phyloP scores from a whole-genome alignment of 2,797 vertebrate genomes.

The Protosalanx chinensis region DNA sequence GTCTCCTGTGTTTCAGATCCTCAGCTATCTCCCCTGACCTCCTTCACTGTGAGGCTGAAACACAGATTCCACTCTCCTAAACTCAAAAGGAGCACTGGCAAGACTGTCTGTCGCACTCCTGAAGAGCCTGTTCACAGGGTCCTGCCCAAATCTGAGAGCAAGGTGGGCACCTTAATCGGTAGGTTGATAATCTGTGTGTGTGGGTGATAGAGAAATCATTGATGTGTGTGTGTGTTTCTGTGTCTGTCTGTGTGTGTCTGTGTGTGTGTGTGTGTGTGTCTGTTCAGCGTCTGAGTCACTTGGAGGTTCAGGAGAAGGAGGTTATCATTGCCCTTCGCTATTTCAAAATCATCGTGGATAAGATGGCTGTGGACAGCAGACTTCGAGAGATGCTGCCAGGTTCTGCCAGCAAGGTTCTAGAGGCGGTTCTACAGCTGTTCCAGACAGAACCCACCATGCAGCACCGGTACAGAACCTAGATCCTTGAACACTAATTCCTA shows the following conservation, averaged over 20 bases:
- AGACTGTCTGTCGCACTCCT: slow-evolving; percentile 78
- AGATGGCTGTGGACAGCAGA: slow-evolving; percentile 85
- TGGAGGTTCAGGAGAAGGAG: slow-evolving; percentile 85
- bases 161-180: slow-evolving; percentile 55
- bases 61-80: slow-evolving; percentile 89
- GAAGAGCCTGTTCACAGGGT: slow-evolving; percentile 74
- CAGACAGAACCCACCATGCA: slow-evolving; percentile 79
- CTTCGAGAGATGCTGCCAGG: slow-evolving; percentile 85
- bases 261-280: slow-evolving; percentile 10
- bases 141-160: slow-evolving; percentile 76
- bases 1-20: slow-evolving; percentile 73
- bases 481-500: neutral
- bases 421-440: slow-evolving; percentile 84
- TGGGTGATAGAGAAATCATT: slow-evolving; percentile 53
- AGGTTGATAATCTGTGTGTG: neutral
- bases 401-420: slow-evolving; percentile 85
- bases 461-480: slow-evolving; percentile 72
- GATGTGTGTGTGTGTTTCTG: neutral
- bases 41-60: slow-evolving; percentile 91
- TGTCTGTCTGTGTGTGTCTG: slow-evolving; percentile 33
- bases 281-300: slow-evolving; percentile 70
- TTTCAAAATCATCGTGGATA: slow-evolving; percentile 93
- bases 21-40: slow-evolving; percentile 86
- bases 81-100: slow-evolving; percentile 79
- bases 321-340: slow-evolving; percentile 88